A percentile compares a stretch with the other conserved stretches of the same genome.
These are phyloP conservation scores for Dryocosmus kuriphilus DNA, from an alignment of 2,888 invertebrate genomes.

Conservation along the genomic window DNA sequence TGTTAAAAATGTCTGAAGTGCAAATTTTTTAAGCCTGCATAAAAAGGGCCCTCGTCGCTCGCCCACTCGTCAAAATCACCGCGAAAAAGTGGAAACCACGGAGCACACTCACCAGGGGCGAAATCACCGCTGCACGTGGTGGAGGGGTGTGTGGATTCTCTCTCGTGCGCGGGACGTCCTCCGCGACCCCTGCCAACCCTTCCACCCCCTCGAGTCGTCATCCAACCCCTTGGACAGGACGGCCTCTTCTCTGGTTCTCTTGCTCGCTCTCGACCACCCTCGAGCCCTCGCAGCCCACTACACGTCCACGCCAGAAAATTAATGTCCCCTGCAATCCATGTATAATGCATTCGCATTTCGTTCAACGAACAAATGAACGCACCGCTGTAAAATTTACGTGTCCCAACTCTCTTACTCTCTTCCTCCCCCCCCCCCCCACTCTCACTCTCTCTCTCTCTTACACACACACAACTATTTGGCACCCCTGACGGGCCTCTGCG, in stretches of 20 bases:
- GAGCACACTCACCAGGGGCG: slow-evolving; percentile 56
- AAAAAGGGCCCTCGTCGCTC: slow-evolving; percentile 60
- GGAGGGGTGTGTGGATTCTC: slow-evolving; percentile 50
- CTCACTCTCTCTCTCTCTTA: slow-evolving; percentile 19
- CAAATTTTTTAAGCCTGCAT: slow-evolving; percentile 47
- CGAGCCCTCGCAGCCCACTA: slow-evolving; percentile 63
- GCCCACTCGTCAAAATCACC: slow-evolving; percentile 76
- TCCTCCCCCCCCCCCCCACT: too few relatives aligned
- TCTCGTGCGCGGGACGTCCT: slow-evolving; percentile 52
- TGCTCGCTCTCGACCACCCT: slow-evolving; percentile 46
- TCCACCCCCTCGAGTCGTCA: slow-evolving; percentile 24
- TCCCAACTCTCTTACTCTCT: slow-evolving; percentile 43
- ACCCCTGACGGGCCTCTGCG: slow-evolving; percentile 28
- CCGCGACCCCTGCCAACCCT: slow-evolving; percentile 47
- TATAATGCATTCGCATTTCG: slow-evolving; percentile 78
- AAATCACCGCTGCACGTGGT: slow-evolving; percentile 47
- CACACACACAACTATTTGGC: slow-evolving; percentile 19
- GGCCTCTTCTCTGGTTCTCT: slow-evolving; percentile 44
- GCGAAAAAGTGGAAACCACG: slow-evolving; percentile 49
- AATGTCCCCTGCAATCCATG: slow-evolving; percentile 78
- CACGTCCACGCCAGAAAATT: slow-evolving; percentile 77
- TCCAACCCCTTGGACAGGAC: slow-evolving; percentile 38
- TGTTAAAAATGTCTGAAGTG: slow-evolving; percentile 4
- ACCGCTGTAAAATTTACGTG: slow-evolving; percentile 76
- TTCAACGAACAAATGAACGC: slow-evolving; percentile 76